Percentiles rank a stretch among this genome's conserved stretches.
Conservation (phyloP, 2,888 invertebrate genomes). For the Abrostola triplasia region DNA sequence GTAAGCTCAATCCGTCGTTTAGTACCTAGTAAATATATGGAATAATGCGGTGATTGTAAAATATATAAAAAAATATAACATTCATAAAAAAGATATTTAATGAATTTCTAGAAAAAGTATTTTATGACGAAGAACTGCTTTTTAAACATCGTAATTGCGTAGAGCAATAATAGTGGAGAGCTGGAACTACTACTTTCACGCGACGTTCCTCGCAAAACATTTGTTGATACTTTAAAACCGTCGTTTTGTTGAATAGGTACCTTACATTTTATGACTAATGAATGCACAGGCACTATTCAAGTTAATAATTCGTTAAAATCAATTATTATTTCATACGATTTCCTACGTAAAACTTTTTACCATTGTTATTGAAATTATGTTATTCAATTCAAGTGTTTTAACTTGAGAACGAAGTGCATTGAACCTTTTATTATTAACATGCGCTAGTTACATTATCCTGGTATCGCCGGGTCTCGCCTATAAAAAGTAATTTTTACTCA, state of each 20-base stretch:
- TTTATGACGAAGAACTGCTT: not conserved
- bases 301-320: constrained; percentile 7
- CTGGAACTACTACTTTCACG: not conserved
- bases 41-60: constrained; percentile 60
- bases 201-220: constrained; percentile 1
- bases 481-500: constrained; percentile 54
- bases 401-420: not conserved
- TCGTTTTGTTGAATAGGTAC: not conserved
- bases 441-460: constrained; percentile 33
- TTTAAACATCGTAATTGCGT: not conserved
- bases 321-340: not conserved
- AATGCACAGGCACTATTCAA: constrained; percentile 1
- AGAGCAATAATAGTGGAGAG: not conserved
- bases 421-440: constrained; percentile 17
- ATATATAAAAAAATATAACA: constrained; percentile 45
- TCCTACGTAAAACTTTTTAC: not conserved
- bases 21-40: constrained; percentile 71
- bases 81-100: constrained; percentile 20
- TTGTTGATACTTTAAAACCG: not conserved
- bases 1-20: constrained; percentile 72
- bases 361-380: not conserved
- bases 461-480: constrained; percentile 28
- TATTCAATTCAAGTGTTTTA: not conserved
- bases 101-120: constrained; percentile 1
- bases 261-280: constrained; percentile 3